Base-by-base conservation (phyloP, 2,888 invertebrate genomes). In the Lampropteryx suffumata region DNA sequence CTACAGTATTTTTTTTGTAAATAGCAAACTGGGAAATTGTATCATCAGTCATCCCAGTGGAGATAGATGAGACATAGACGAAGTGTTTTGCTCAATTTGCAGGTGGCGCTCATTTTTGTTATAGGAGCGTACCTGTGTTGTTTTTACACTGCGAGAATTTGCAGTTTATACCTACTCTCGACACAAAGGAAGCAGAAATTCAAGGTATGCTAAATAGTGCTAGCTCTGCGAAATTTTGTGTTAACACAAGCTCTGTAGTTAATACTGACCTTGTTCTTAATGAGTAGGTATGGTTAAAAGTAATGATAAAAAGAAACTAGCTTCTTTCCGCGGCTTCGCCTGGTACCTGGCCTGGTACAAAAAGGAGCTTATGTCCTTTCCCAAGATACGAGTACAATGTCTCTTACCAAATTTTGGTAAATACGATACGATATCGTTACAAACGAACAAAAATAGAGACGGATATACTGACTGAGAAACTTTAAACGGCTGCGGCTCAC, bases 131-230 rank as follows among this genome's bases (percentile, higher is more conserved):
- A 84, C 56, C 53, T 88, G n/a, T 64, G 65, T 28, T 80, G 73
- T 50, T 79, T 80, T 54, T 89, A 87, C 55, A 74, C 74, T 2
- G 82, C 87, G 1, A 82, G 71, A 61, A 73, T 90, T 43, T 82
- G 86, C 62, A 80, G 83, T 46, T 57, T 81, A 21, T 88, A 80
- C 56, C 66, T 85, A 50, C 71, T 88, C 12, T 73, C 73, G 0
- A 79, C 82, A 9, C 75, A 79, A 57, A 74, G 89, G 55, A 83
- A 72, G 60, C 65, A 78, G 43, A 79, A 77, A 64, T 90, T 89
- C 59, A 88, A 82, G 82, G 89, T 85, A 69, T 53, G 56, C 53
- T 49, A 50, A 54, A 58, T 48, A 48, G 42, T 49, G 14, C 29
- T 27, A 10, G 29, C 33, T 14, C 43, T 29, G 28, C 12, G 43